Evolutionary conservation across 2,888 invertebrate species (phyloP), one percentile per base, ranked within the genome.

Genomic region (Acrocera orbiculus): DNA sequence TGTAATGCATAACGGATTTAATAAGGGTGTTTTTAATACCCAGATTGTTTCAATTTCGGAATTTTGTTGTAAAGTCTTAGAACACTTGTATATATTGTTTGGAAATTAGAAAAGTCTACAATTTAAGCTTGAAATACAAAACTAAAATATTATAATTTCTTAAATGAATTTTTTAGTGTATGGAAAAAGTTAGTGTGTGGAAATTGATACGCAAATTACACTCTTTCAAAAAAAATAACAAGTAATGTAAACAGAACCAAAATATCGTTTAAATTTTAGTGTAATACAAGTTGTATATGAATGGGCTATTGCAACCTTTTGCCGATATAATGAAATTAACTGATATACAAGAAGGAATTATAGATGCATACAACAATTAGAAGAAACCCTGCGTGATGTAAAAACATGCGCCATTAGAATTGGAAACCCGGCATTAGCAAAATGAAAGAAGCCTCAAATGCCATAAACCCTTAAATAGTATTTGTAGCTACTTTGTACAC

Each of bases 301-400:
- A 53, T 98, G 96, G 96, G 93, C 95, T 1, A n/a, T n/a, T n/a
- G n/a, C n/a, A 89, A 68, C 82, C 90, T 0, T 98, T 98, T 61
- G 74, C 83, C 0, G 82, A 90, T 50, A 93, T 98, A 38, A 90
- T 89, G 75, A 69, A 76, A 44, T 61, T 89, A 34, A 95, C 93
- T 0, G 86, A 90, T 41, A 79, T 93, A 0, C 95, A 98, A 54
- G 98, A 98, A 57, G 98, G 98, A 2, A 85, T 95, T 40, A 95
- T 98, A 46, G 95, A 31, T 90, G 90, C 51, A 96, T 98, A 43
- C 96, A 96, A 53, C 82, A 98, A 50, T 60, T 98, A 23, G 86
- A 93, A 52, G 98, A 98, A 67, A 76, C 77, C 1, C 69, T 95
- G 44, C 69, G 76, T 27, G 66, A 95, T 56, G 87, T 96, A 0